Conservation (phyloP, 2,888 invertebrate genomes). For the Carpatolechia fugitivella region DNA sequence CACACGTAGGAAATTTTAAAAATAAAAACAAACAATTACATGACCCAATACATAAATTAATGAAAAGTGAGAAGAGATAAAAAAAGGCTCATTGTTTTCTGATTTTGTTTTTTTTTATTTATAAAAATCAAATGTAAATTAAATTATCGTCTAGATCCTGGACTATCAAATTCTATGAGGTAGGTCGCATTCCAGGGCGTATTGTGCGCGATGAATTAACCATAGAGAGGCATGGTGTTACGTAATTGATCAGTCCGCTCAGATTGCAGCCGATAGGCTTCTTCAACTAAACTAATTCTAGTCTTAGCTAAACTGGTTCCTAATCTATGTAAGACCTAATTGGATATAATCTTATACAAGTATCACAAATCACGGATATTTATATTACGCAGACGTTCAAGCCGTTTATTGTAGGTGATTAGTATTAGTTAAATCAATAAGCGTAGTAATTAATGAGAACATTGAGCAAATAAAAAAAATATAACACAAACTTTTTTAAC, state of each 20-base stretch:
- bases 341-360: background rate
- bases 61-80: too few relatives aligned
- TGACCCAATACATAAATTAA: too few relatives aligned
- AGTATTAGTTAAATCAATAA: too few relatives aligned
- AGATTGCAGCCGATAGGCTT: conserved; percentile 17
- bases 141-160: conserved; percentile 21
- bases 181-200: conserved; percentile 58
- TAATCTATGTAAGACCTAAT: background rate
- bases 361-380: background rate
- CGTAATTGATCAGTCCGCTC: conserved; percentile 58
- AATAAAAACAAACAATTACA: too few relatives aligned
- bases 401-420: too few relatives aligned
- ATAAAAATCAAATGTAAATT: too few relatives aligned
- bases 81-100: too few relatives aligned
- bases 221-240: conserved; percentile 43
- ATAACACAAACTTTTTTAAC: too few relatives aligned
- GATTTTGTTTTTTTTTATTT: too few relatives aligned
- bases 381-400: background rate
- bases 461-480: too few relatives aligned
- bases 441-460: too few relatives aligned
- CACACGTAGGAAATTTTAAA: too few relatives aligned
- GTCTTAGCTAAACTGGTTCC: conserved; percentile 4
- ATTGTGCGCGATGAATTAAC: conserved; percentile 60
- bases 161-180: conserved; percentile 29
- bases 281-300: conserved; percentile 1